Conservation (phyloP, 2,888 invertebrate species). For the Yponomeuta malinellus region DNA sequence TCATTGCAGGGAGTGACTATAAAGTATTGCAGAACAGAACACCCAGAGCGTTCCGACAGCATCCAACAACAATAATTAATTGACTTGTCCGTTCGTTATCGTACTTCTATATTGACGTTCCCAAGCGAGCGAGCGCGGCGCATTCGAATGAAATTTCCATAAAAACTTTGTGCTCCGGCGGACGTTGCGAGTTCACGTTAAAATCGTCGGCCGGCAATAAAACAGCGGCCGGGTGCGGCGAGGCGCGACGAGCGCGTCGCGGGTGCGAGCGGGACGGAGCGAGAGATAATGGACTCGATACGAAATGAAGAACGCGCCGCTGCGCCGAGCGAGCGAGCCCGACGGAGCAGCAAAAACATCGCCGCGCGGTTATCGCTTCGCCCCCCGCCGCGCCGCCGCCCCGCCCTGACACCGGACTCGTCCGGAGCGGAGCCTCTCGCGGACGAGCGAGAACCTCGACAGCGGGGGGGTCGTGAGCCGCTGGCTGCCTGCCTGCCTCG, state of each 20-base stretch:
- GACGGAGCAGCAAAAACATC: constrained; percentile 72
- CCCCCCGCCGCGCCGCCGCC: constrained; percentile 33
- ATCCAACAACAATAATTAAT: constrained; percentile 75
- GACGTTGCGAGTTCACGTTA: constrained; percentile 76
- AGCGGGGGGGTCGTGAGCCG: constrained; percentile 60
- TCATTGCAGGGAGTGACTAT: background rate
- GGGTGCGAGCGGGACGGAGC: constrained; percentile 60
- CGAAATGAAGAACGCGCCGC: constrained; percentile 72
- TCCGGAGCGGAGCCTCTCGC: constrained; percentile 46
- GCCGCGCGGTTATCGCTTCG: constrained; percentile 66
- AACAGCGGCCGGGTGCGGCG: constrained; percentile 74
- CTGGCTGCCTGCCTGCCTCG: constrained; percentile 33
- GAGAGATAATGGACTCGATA: constrained; percentile 71
- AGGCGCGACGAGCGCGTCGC: constrained; percentile 62
- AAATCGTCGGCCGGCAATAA: constrained; percentile 76
- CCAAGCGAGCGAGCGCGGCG: constrained; percentile 62
- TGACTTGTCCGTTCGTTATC: constrained; percentile 76
- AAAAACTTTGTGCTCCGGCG: constrained; percentile 75
- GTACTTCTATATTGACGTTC: constrained; percentile 75
- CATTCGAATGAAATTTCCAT: constrained; percentile 76
- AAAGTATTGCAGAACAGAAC: constrained; percentile 11
- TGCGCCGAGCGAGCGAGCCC: constrained; percentile 60
- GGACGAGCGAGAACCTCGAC: constrained; percentile 64
- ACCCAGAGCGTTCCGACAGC: constrained; percentile 60
- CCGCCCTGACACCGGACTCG: constrained; percentile 34